These are phyloP conservation scores for Tychaedon coryphoeus DNA, from an alignment of 2,113 vertebrate species.

Conservation along the genomic window DNA sequence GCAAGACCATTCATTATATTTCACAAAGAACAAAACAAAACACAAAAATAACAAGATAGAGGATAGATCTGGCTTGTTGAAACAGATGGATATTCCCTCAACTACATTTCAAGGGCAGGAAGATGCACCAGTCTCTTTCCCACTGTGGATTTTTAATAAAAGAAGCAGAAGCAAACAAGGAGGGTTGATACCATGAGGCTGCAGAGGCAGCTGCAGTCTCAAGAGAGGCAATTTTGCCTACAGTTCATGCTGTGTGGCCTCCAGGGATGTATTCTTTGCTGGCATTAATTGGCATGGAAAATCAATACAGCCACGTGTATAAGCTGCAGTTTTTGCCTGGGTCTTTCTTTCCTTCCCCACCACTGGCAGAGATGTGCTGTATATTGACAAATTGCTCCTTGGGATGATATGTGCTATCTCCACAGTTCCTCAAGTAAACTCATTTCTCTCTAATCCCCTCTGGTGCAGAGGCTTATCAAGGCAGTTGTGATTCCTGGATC, in stretches of 20 bases:
- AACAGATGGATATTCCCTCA: neutral
- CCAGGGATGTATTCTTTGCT: neutral
- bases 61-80: neutral
- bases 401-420: neutral
- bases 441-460: neutral
- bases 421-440: neutral
- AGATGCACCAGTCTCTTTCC: neutral
- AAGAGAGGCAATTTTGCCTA: neutral
- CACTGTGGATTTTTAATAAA: neutral
- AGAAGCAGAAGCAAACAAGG: neutral
- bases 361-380: neutral
- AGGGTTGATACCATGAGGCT: neutral
- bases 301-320: neutral
- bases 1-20: neutral
- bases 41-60: neutral
- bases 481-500: neutral
- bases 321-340: neutral
- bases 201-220: neutral
- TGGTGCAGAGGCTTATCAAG: neutral
- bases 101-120: neutral
- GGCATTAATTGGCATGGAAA: conserved; percentile 15
- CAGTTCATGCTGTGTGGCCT: neutral
- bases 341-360: neutral
- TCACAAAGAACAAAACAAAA: neutral
- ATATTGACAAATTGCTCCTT: neutral